Evolutionary conservation across 2,888 invertebrate genomes (phyloP).

Genomic region (Galerucella calmariensis): DNA sequence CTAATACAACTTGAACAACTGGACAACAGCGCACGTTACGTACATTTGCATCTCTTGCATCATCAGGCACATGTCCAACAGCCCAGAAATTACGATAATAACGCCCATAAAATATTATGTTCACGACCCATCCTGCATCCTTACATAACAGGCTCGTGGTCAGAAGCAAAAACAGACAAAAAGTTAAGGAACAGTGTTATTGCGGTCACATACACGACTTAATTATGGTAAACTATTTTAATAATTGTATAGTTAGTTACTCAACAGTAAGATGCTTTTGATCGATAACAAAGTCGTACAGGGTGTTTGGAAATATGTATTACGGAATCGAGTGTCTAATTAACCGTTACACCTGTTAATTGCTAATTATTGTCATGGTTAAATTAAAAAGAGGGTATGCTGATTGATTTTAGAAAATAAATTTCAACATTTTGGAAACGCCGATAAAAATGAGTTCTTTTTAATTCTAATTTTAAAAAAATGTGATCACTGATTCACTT

Average conservation of each 20-base stretch:
- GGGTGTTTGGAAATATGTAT: background rate
- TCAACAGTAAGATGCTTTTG: slow-evolving; percentile 27
- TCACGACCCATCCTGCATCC: slow-evolving; percentile 31
- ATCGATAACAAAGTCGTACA: slow-evolving; percentile 14
- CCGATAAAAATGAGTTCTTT: too few species aligned
- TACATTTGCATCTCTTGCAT: slow-evolving; percentile 34
- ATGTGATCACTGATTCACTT: too few species aligned
- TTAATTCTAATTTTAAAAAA: too few species aligned
- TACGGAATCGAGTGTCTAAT: background rate
- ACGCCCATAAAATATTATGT: slow-evolving; percentile 39
- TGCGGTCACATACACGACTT: slow-evolving; percentile 38
- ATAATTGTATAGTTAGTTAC: slow-evolving; percentile 34
- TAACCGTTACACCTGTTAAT: background rate
- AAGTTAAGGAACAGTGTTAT: slow-evolving; percentile 23
- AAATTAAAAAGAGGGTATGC: too few species aligned
- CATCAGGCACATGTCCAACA: slow-evolving; percentile 33
- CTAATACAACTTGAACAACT: background rate
- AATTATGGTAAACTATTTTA: slow-evolving; percentile 42
- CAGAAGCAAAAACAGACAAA: slow-evolving; percentile 21
- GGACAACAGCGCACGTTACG: background rate
- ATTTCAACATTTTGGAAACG: too few species aligned
- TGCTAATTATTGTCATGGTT: too few species aligned
- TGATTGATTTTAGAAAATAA: too few species aligned
- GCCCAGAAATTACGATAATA: slow-evolving; percentile 39
- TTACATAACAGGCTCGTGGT: slow-evolving; percentile 37